Evolutionary conservation across 2,888 invertebrate genomes (phyloP).

Genomic region (Autographa pulchrina): DNA sequence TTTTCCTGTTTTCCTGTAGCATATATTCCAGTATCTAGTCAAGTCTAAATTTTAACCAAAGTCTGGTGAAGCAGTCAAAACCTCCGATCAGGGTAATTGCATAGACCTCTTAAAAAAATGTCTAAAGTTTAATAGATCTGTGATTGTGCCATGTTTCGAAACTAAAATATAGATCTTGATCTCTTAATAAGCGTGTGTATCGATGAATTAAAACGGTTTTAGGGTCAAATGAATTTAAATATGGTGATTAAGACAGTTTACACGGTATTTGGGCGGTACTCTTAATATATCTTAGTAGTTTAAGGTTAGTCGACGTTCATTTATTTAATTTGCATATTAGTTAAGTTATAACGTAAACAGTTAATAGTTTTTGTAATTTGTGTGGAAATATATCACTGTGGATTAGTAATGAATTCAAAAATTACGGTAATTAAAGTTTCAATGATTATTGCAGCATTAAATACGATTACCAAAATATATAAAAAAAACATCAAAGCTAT

Average conservation of each 20-base stretch:
- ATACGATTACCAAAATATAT: too few species aligned
- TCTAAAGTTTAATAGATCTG: neutral
- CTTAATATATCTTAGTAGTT: neutral
- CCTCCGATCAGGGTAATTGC: too few species aligned
- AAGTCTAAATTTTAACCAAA: too few species aligned
- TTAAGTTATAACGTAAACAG: neutral
- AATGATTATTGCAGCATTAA: too few species aligned
- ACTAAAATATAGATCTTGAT: slow-evolving; percentile 6
- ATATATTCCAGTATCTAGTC: too few species aligned
- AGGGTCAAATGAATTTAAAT: neutral
- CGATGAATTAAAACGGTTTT: neutral
- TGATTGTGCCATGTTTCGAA: neutral
- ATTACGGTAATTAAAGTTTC: too few species aligned
- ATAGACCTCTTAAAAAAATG: too few species aligned
- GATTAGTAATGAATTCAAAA: neutral
- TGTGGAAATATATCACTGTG: neutral
- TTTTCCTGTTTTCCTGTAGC: too few species aligned
- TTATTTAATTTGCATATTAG: slow-evolving; percentile 1
- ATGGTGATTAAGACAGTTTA: slow-evolving; percentile 5
- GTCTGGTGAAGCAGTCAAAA: too few species aligned
- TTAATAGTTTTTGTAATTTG: neutral
- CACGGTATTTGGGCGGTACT: neutral
- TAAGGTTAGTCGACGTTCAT: neutral
- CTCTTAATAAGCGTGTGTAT: slow-evolving; percentile 4
- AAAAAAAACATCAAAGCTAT: too few species aligned